Evolutionary conservation across 2,113 vertebrate species (phyloP).

Genomic region (Acanthochromis polyacanthus): DNA sequence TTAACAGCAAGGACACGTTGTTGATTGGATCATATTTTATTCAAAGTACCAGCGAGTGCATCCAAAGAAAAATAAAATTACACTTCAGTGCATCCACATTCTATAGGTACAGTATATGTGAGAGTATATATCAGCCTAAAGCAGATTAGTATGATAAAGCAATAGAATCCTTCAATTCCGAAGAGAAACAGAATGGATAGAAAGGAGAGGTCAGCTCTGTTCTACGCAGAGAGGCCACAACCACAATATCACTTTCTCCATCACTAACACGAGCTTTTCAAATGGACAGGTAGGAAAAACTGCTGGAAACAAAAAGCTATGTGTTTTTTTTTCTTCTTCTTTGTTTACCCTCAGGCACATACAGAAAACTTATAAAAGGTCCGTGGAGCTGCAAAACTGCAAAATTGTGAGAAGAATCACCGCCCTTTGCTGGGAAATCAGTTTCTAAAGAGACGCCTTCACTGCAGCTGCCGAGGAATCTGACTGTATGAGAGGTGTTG

Average conservation of each 20-base stretch:
- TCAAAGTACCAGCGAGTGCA: conserved; percentile 7
- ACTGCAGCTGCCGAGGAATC: conserved; percentile 14
- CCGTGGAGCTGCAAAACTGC: background rate
- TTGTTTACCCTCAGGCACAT: background rate
- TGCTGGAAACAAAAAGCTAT: conserved; percentile 26
- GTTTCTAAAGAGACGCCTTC: conserved; percentile 23
- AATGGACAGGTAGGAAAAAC: conserved; percentile 5
- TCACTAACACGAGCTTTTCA: conserved; percentile 28
- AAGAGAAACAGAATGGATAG: conserved; percentile 15
- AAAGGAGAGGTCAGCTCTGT: background rate
- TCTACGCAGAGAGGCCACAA: conserved; percentile 17
- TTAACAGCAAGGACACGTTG: conserved; percentile 9
- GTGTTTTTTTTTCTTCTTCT: conserved; percentile 1
- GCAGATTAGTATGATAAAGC: conserved; percentile 42
- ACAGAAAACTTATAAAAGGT: accelerated
- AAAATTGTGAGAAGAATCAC: conserved; percentile 1
- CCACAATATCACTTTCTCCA: conserved; percentile 20
- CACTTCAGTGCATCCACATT: background rate
- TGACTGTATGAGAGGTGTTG: background rate
- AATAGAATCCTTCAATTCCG: conserved; percentile 29
- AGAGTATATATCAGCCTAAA: conserved; percentile 46
- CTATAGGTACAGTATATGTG: background rate
- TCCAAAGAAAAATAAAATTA: conserved; percentile 54
- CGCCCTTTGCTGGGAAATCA: conserved; percentile 3
- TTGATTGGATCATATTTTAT: conserved; percentile 35